These are phyloP conservation scores for Neostethus bicornis DNA, from an alignment of 2,797 vertebrate species.

Conservation along the genomic window DNA sequence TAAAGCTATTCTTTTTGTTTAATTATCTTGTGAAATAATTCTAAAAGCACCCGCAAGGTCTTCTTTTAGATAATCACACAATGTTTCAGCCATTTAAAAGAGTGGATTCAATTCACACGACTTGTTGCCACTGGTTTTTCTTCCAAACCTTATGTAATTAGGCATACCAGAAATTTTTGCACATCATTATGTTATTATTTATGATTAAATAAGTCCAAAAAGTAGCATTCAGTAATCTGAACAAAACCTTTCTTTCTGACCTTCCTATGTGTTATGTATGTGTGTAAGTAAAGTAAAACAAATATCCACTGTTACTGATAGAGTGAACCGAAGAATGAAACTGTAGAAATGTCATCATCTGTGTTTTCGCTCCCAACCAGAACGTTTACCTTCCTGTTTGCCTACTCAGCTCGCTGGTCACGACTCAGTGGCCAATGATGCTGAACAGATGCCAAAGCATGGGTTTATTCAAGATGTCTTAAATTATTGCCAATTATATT, in stretches of 20 bases:
- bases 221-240: neutral
- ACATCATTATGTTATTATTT: neutral
- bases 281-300: slow-evolving; percentile 3
- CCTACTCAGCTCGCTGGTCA: slow-evolving; percentile 57
- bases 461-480: slow-evolving; percentile 52
- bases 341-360: slow-evolving; percentile 30
- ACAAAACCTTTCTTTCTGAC: slow-evolving; percentile 1
- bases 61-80: too few species aligned
- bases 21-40: too few species aligned
- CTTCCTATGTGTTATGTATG: neutral
- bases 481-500: slow-evolving; percentile 60
- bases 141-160: too few species aligned
- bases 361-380: slow-evolving; percentile 18
- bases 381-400: slow-evolving; percentile 28
- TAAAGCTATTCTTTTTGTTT: too few species aligned
- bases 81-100: neutral
- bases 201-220: neutral
- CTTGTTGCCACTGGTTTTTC: neutral
- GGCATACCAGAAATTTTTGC: neutral
- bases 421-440: slow-evolving; percentile 45
- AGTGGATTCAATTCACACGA: too few species aligned
- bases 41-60: too few species aligned
- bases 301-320: slow-evolving; percentile 10
- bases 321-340: slow-evolving; percentile 15
- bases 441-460: slow-evolving; percentile 52